These are phyloP conservation scores for Paratilapia polleni DNA, from an alignment of 2,113 vertebrate species.

Conservation along the genomic window DNA sequence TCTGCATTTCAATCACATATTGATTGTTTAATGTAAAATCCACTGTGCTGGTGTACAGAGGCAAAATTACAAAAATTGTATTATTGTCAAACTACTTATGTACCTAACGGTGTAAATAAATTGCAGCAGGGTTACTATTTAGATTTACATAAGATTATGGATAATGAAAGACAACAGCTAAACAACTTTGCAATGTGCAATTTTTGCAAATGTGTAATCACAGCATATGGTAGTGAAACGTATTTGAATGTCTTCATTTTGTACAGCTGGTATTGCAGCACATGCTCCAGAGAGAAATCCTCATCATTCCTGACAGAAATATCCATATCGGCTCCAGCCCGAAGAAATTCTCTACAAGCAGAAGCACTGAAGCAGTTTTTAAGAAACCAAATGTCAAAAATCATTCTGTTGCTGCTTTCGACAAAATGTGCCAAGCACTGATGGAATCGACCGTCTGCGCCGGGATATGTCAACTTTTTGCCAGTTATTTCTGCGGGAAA, in stretches of 20 bases:
- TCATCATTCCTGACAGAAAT: constrained; percentile 37
- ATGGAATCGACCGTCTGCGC: constrained; percentile 37
- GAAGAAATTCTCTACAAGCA: constrained; percentile 32
- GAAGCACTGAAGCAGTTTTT: not conserved
- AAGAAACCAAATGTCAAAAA: constrained; percentile 40
- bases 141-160: constrained; percentile 15
- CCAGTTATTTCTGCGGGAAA: constrained; percentile 45
- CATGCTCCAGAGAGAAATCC: constrained; percentile 5
- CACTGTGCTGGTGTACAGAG: not conserved
- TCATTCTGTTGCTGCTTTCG: constrained; percentile 31
- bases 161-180: constrained; percentile 18
- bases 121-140: constrained; percentile 8
- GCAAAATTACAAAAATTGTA: not conserved
- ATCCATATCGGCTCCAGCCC: constrained; percentile 15
- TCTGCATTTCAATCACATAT: not conserved
- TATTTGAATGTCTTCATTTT: constrained; percentile 19
- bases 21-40: not conserved
- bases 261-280: constrained; percentile 12
- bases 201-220: constrained; percentile 6
- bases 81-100: not conserved
- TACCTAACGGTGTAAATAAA: not conserved
- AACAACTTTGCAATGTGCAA: too few species aligned
- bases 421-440: constrained; percentile 29
- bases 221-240: not conserved
- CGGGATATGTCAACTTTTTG: constrained; percentile 23